phyloP scores from a whole-genome alignment of 2,113 vertebrate species.

The Halcyon malimbica region DNA sequence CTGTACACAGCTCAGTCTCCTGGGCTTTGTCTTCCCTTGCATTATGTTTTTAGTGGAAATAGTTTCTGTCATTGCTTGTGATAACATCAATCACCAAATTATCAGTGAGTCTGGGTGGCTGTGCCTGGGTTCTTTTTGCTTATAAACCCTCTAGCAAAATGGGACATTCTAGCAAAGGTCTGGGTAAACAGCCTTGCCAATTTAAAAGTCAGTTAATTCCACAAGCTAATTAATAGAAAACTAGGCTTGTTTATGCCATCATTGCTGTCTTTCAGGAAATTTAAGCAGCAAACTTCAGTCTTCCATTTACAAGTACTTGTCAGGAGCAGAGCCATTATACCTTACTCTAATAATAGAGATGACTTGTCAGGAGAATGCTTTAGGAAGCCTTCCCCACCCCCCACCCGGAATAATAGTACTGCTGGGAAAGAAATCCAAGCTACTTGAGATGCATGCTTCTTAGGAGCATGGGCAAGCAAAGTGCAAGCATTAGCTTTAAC shows the following conservation, averaged over 20 bases:
- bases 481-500: conserved; percentile 27
- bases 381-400: conserved; percentile 42
- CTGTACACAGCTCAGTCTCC: neutral
- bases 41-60: neutral
- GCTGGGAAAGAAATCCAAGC: conserved; percentile 41
- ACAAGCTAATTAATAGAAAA: neutral
- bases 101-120: neutral
- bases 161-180: neutral
- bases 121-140: neutral
- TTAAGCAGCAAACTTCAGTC: neutral
- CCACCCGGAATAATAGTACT: conserved; percentile 29
- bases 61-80: neutral
- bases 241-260: neutral
- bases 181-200: neutral
- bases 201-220: conserved; percentile 15
- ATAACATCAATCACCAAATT: neutral
- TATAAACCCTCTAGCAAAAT: neutral
- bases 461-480: neutral
- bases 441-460: conserved; percentile 57
- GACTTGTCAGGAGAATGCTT: conserved; percentile 33
- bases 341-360: conserved; percentile 29
- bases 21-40: neutral
- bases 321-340: neutral
- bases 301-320: neutral
- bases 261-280: conserved; percentile 19